Evolutionary conservation across 1,140 invertebrate genomes (phyloP), one percentile per base, ranked within the genome.

Genomic region (Penaeus japonicus): DNA sequence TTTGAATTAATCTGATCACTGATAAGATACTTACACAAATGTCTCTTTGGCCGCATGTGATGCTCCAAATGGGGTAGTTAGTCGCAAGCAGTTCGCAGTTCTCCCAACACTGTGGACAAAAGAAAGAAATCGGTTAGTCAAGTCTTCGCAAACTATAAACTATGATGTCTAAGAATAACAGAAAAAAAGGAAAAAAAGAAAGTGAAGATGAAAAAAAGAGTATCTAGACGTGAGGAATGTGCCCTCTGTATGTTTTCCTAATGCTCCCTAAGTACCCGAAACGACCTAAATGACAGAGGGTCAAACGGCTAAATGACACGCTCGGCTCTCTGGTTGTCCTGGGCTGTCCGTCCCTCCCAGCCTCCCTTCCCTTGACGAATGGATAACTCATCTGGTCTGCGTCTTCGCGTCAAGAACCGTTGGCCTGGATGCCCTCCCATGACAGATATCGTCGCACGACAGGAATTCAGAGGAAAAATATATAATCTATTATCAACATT

Each of bases 61-160:
- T 62, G 27, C 89, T 90, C 91, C 91, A 91, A 39, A 90, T 82
- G 57, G 89, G 83, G 65, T 94, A 96, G 92, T 95, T 95, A 83
- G 95, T 95, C 92, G 96, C 95, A 89, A 96, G 94, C 78, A 95
- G 92, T 92, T 96, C 95, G 93, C 96, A 96, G 92, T 95, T 95
- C 92, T 95, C 94, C 96, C 95, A 96, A 92, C 96, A 96, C 96
- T 96, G 95, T 85, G 95, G 96, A 92, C 94, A 94, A 92, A 93
- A 91, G 91, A 90, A 54, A 91, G 87, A 92, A 82, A 20, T 27
- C 53, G 80, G 54, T 30, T 82, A 57, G 53, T n/a, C 24, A 27
- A 20, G 22, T 1, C 12, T 17, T 24, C 35, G 65, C 27, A 47
- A 75, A 47, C 35, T 35, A 30, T 22, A 22, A n/a, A 47, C 4